phyloP scores from a whole-genome alignment of 37 sponge, comb jelly and placozoan species.

The Theonella swinhoei region DNA sequence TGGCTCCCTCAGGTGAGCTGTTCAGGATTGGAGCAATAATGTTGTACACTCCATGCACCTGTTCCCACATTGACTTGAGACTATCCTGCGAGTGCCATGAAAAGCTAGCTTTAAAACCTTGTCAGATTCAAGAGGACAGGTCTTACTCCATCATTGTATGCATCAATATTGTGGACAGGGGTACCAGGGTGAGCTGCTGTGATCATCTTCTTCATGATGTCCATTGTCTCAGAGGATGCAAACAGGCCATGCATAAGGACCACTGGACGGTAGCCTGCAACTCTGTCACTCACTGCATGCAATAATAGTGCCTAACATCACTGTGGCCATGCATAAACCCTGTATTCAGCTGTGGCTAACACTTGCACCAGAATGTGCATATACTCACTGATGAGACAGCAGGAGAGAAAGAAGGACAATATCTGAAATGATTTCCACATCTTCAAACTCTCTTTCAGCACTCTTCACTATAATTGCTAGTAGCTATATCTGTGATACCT shows the following conservation, averaged over 20 bases:
- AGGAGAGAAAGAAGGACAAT: too few relatives aligned
- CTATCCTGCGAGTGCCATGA: not conserved
- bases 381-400: too few relatives aligned
- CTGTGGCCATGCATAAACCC: too few relatives aligned
- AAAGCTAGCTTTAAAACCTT: not conserved
- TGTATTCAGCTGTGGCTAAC: too few relatives aligned
- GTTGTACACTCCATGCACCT: not conserved
- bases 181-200: constrained; percentile 72
- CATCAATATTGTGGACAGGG: constrained; percentile 60
- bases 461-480: too few relatives aligned
- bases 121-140: not conserved
- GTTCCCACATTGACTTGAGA: not conserved
- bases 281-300: not conserved
- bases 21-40: not conserved
- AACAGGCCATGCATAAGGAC: not conserved
- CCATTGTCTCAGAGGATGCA: not conserved
- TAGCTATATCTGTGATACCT: too few relatives aligned
- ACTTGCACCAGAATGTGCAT: too few relatives aligned
- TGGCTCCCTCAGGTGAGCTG: not conserved
- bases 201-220: not conserved
- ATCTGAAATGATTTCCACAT: too few relatives aligned
- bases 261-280: not conserved
- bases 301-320: not conserved
- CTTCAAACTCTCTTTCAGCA: too few relatives aligned
- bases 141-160: constrained; percentile 42